phyloP scores from a whole-genome alignment of 2,113 vertebrate species.

The Phocoena phocoena region DNA sequence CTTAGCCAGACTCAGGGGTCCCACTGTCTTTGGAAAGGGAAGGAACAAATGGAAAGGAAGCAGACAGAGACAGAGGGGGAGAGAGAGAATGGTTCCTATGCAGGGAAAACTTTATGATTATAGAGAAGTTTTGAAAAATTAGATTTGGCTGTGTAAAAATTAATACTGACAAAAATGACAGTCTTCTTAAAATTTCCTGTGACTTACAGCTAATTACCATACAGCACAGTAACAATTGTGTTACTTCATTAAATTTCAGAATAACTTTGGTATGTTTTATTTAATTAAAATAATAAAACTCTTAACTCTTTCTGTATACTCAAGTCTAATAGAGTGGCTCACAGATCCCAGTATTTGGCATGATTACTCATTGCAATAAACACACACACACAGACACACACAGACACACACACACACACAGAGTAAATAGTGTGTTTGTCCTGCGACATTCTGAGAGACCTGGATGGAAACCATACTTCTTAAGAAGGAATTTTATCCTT shows the following conservation, averaged over 20 bases:
- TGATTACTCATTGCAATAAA: background rate
- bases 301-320: background rate
- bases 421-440: background rate
- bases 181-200: background rate
- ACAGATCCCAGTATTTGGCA: background rate
- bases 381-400: background rate
- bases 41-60: background rate
- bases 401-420: too few species aligned
- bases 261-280: background rate
- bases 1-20: background rate
- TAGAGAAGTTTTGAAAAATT: background rate
- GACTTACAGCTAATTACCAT: background rate
- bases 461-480: background rate
- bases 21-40: background rate
- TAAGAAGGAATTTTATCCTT: background rate
- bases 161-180: slow-evolving; percentile 13
- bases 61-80: background rate
- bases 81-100: background rate
- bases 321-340: background rate
- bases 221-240: background rate
- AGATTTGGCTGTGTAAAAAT: background rate
- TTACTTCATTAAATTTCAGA: slow-evolving; percentile 22
- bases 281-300: background rate
- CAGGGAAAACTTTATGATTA: background rate
- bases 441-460: background rate